phyloP scores from a whole-genome alignment of 2,113 vertebrate species.

The Indri indri region DNA sequence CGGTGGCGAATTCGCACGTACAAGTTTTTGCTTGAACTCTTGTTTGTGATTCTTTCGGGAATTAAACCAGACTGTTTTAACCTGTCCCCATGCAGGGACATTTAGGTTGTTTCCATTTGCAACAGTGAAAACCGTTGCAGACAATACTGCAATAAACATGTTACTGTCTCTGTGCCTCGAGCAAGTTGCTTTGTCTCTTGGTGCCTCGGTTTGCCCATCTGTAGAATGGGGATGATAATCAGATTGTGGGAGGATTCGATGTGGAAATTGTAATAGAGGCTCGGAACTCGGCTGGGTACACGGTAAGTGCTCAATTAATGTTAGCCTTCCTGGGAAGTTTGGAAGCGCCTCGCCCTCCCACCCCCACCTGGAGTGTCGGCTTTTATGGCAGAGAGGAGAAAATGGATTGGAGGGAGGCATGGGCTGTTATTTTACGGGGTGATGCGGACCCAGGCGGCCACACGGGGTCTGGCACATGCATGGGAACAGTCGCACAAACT shows the following conservation, averaged over 20 bases:
- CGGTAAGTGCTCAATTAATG: neutral
- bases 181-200: fast-evolving
- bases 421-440: neutral
- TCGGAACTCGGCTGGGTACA: neutral
- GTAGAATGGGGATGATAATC: fast-evolving
- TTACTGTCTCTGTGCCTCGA: neutral
- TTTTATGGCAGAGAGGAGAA: neutral
- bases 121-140: neutral
- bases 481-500: neutral
- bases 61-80: neutral
- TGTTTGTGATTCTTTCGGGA: neutral
- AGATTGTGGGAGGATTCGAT: neutral
- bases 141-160: fast-evolving
- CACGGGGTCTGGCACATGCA: fast-evolving
- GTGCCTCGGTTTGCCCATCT: neutral
- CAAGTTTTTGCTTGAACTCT: neutral
- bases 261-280: neutral
- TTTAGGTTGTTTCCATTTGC: neutral
- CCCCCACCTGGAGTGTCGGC: neutral
- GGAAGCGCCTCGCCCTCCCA: fast-evolving
- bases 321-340: neutral
- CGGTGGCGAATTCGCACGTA: fast-evolving
- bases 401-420: fast-evolving
- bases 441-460: neutral
- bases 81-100: neutral